A percentile compares a stretch with the other conserved stretches of the same genome.
Evolutionary conservation across 1,140 invertebrate genomes (phyloP).

Genomic region (Meloidogyne floridensis): DNA sequence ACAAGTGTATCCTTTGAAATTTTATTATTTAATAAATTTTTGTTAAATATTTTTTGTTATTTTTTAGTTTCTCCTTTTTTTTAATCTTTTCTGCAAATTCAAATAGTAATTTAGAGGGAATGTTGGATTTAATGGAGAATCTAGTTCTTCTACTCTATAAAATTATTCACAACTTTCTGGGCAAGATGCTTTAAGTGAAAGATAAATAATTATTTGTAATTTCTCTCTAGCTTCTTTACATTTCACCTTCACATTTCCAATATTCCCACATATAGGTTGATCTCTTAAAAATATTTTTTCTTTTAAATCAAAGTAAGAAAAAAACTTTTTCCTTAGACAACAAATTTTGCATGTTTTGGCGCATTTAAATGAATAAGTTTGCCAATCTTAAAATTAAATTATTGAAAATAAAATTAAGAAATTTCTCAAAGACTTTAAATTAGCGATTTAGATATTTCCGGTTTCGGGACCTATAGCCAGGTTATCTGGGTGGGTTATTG

Average conservation of each 20-base stretch:
- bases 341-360: not conserved
- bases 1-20: not conserved
- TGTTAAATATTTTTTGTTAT: no score
- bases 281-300: not conserved
- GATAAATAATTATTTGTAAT: constrained; percentile 3
- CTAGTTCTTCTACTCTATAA: no score
- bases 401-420: not conserved
- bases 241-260: not conserved
- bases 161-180: not conserved
- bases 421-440: no score
- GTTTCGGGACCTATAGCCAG: no score
- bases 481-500: no score
- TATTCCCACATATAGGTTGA: not conserved
- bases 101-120: no score
- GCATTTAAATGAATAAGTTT: not conserved
- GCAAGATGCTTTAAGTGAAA: not conserved
- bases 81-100: no score
- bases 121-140: no score
- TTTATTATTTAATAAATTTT: no score
- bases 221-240: constrained; percentile 7
- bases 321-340: not conserved
- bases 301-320: not conserved
- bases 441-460: no score
- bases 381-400: not conserved
- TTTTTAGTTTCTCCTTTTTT: no score